Conservation (phyloP, 2,888 invertebrate species). For the Idaea aversata region DNA sequence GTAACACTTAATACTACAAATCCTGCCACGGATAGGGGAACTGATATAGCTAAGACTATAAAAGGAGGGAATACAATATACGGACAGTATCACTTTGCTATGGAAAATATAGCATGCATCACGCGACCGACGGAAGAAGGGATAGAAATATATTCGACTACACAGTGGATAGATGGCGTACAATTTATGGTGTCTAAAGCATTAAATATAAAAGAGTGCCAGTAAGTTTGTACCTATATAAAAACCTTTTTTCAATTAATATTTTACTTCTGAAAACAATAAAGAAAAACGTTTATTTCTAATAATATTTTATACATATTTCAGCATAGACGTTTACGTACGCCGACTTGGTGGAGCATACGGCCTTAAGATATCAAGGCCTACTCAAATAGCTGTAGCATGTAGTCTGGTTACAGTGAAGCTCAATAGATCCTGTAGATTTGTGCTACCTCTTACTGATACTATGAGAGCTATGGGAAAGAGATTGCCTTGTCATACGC, state of each 20-base stretch:
- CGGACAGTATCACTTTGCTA: slow-evolving; percentile 85
- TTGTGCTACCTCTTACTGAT: slow-evolving; percentile 82
- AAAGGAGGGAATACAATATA: slow-evolving; percentile 76
- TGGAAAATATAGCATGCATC: slow-evolving; percentile 85
- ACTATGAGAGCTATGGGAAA: slow-evolving; percentile 82
- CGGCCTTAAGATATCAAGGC: slow-evolving; percentile 86
- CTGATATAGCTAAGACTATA: slow-evolving; percentile 62
- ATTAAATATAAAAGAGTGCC: slow-evolving; percentile 79
- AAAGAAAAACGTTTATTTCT: not conserved
- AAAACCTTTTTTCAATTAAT: not conserved
- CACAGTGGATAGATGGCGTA: slow-evolving; percentile 81
- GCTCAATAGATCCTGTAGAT: slow-evolving; percentile 82
- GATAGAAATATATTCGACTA: slow-evolving; percentile 81
- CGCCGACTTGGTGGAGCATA: slow-evolving; percentile 73
- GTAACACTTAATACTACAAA: slow-evolving; percentile 28
- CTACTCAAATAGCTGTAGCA: slow-evolving; percentile 65
- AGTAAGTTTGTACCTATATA: slow-evolving; percentile 54
- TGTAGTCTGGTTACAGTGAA: slow-evolving; percentile 78
- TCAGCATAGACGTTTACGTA: slow-evolving; percentile 83
- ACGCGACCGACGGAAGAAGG: slow-evolving; percentile 85
- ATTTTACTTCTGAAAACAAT: not conserved
- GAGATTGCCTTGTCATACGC: slow-evolving; percentile 65
- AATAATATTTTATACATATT: not conserved
- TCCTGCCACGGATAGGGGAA: slow-evolving; percentile 47
- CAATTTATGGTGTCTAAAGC: slow-evolving; percentile 76